These are phyloP conservation scores for Diaprepes abbreviatus DNA, from an alignment of 2,888 invertebrate genomes.

Conservation along the genomic window DNA sequence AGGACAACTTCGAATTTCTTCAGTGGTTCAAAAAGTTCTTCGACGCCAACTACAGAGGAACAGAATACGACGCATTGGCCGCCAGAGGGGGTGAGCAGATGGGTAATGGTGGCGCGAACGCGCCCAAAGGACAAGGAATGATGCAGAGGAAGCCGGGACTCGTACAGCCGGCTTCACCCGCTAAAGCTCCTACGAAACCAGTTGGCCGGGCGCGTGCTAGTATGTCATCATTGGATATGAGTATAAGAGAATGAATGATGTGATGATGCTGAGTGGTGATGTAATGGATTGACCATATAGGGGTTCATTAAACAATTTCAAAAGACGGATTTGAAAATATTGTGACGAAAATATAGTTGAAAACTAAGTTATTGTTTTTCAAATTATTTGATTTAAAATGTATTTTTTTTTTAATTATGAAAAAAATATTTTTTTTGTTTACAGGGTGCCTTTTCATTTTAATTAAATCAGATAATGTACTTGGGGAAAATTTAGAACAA, in stretches of 20 bases:
- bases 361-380: too few species aligned
- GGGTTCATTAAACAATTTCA: too few species aligned
- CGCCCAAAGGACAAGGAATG: slow-evolving; percentile 70
- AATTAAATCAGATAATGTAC: too few species aligned
- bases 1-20: slow-evolving; percentile 99
- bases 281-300: slow-evolving; percentile 2
- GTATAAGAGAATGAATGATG: not conserved
- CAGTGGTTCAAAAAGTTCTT: slow-evolving; percentile 99
- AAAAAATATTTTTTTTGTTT: too few species aligned
- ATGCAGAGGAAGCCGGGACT: slow-evolving; percentile 65
- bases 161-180: slow-evolving; percentile 52
- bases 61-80: slow-evolving; percentile 91
- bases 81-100: slow-evolving; percentile 89
- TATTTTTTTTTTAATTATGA: too few species aligned
- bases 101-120: slow-evolving; percentile 81
- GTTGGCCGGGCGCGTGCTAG: slow-evolving; percentile 59
- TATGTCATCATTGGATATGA: slow-evolving; percentile 55
- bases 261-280: too few species aligned
- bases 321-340: too few species aligned
- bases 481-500: too few species aligned
- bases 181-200: slow-evolving; percentile 55
- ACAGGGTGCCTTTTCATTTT: too few species aligned
- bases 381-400: too few species aligned
- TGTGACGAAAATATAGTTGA: too few species aligned
- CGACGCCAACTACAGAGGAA: slow-evolving; percentile 97